These are phyloP conservation scores for Leistus spinibarbis DNA, from an alignment of 2,888 invertebrate species.

Conservation along the genomic window DNA sequence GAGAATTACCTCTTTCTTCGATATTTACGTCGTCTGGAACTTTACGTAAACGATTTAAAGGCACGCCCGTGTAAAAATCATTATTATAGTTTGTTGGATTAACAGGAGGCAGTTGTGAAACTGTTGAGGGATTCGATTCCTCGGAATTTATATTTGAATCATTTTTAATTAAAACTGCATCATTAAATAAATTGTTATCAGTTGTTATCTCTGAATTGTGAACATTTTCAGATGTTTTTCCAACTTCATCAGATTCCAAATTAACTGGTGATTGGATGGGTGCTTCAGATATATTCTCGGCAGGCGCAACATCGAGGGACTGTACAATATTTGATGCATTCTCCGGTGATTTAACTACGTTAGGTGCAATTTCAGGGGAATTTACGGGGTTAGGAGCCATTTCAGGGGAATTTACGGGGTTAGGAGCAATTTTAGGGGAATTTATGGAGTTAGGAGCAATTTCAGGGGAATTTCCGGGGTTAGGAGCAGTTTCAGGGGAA, in stretches of 20 bases:
- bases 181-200: background rate
- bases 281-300: background rate
- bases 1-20: background rate
- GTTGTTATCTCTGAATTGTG: background rate
- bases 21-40: background rate
- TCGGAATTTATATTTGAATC: background rate
- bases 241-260: background rate
- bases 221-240: background rate
- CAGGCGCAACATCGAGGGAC: background rate
- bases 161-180: background rate
- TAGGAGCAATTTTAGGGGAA: slow-evolving; percentile 6
- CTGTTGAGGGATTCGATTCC: background rate
- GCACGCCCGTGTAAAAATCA: slow-evolving; percentile 21
- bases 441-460: background rate
- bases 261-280: background rate
- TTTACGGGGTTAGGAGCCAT: background rate
- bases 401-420: slow-evolving; percentile 18
- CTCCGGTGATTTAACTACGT: background rate
- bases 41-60: slow-evolving; percentile 13
- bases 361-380: background rate
- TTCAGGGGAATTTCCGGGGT: background rate
- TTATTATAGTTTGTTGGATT: background rate
- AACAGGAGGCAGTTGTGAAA: background rate
- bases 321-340: background rate
- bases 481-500: background rate